Evolutionary conservation across 2,888 invertebrate species (phyloP).

Genomic region (Neuroscelio doddi): DNA sequence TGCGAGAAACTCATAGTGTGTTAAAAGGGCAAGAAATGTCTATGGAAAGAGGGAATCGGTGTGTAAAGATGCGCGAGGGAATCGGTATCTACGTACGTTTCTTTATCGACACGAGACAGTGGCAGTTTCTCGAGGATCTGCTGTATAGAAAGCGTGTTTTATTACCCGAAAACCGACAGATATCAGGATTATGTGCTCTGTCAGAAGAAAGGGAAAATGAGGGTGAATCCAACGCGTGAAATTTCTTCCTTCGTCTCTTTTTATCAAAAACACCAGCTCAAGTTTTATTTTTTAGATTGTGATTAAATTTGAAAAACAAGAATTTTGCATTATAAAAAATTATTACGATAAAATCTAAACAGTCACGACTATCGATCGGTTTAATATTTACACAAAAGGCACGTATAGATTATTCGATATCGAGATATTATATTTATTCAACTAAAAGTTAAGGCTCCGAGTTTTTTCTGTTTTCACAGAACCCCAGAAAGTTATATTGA

Average conservation of each 20-base stretch:
- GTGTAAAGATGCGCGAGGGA: conserved; percentile 54
- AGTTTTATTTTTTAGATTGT: too few relatives aligned
- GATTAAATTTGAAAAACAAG: too few relatives aligned
- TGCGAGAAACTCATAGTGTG: conserved; percentile 24
- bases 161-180: conserved; percentile 78
- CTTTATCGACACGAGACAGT: conserved; percentile 68
- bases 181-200: conserved; percentile 72
- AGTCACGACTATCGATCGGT: conserved; percentile 30
- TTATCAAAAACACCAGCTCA: too few relatives aligned
- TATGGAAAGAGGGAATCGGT: conserved; percentile 7
- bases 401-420: conserved; percentile 52
- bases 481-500: conserved; percentile 33
- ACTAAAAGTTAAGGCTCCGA: conserved; percentile 57
- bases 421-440: conserved; percentile 57
- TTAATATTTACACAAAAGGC: conserved; percentile 46
- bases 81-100: conserved; percentile 65
- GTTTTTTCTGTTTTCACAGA: conserved; percentile 30
- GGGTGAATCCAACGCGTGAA: conserved; percentile 25
- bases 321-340: too few relatives aligned
- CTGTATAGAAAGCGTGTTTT: conserved; percentile 73
- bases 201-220: conserved; percentile 26
- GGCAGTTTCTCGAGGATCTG: conserved; percentile 56
- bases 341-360: too few relatives aligned
- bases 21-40: conserved; percentile 17
- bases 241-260: conserved; percentile 42